phyloP scores from a whole-genome alignment of 2,888 invertebrate genomes.

The Cheilosia urbana region DNA sequence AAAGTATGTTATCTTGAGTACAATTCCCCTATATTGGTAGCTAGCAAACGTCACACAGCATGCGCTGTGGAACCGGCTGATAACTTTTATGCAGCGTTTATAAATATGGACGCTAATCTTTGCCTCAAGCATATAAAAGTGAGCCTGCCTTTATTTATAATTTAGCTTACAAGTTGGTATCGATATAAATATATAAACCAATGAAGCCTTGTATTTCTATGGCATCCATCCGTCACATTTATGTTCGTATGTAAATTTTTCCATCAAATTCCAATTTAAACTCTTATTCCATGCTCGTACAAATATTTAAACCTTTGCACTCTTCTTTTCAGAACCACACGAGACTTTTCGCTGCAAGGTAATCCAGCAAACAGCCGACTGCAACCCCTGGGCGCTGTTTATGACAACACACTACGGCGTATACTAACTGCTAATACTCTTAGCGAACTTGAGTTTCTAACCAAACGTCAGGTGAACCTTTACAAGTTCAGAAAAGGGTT shows the following conservation, averaged over 20 bases:
- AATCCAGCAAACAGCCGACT: constrained; percentile 76
- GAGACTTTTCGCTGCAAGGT: not conserved
- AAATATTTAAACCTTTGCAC: not conserved
- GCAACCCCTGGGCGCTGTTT: constrained; percentile 77
- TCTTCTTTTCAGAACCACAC: constrained; percentile 55
- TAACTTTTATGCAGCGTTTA: too few relatives aligned
- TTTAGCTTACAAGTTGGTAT: too few relatives aligned
- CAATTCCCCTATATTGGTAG: too few relatives aligned
- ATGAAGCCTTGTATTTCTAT: too few relatives aligned
- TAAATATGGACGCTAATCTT: too few relatives aligned
- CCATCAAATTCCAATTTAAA: not conserved
- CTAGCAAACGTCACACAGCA: too few relatives aligned
- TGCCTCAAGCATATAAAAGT: too few relatives aligned
- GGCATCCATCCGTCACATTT: too few relatives aligned
- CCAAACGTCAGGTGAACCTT: constrained; percentile 75
- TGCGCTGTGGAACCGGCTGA: too few relatives aligned
- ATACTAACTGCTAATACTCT: constrained; percentile 79
- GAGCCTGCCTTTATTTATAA: too few relatives aligned
- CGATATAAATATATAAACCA: too few relatives aligned
- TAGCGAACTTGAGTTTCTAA: constrained; percentile 78
- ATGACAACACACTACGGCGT: constrained; percentile 79
- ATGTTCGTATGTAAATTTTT: not conserved
- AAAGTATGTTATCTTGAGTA: too few relatives aligned
- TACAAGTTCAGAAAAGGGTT: constrained; percentile 23
- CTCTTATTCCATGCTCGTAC: not conserved